Percentiles rank a stretch among this genome's conserved stretches.
Evolutionary conservation across 2,113 vertebrate species (phyloP).

Genomic region (Gnathonemus longibarbis): DNA sequence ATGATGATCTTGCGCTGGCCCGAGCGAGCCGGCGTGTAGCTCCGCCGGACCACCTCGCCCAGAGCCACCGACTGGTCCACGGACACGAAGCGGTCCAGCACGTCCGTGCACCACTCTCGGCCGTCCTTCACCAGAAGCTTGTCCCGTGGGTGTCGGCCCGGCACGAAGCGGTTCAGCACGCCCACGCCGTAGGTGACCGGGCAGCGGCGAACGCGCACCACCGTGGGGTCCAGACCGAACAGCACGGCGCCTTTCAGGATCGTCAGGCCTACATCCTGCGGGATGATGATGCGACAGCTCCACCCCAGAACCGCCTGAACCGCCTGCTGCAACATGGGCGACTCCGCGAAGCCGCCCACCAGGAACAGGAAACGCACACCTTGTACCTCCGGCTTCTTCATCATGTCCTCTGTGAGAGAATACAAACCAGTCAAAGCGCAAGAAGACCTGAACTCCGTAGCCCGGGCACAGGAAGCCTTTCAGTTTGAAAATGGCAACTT

Average conservation of each 20-base stretch:
- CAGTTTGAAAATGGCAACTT: neutral
- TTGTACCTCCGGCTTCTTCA: conserved; percentile 73
- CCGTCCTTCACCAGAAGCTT: conserved; percentile 89
- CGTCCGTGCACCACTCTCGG: conserved; percentile 90
- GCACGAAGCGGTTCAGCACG: conserved; percentile 84
- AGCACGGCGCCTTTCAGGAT: conserved; percentile 93
- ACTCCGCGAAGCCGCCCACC: conserved; percentile 91
- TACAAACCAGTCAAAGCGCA: neutral
- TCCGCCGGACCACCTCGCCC: conserved; percentile 82
- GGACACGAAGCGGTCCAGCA: conserved; percentile 86
- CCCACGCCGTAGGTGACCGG: conserved; percentile 88
- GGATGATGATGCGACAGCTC: conserved; percentile 79
- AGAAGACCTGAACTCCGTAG: neutral
- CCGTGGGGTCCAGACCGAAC: conserved; percentile 85
- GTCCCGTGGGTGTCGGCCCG: conserved; percentile 77
- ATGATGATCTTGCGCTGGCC: conserved; percentile 89
- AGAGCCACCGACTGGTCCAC: conserved; percentile 89
- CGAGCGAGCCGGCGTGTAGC: conserved; percentile 81
- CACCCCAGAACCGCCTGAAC: conserved; percentile 70
- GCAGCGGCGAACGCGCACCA: conserved; percentile 84
- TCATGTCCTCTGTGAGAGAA: conserved; percentile 62
- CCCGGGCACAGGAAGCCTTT: neutral
- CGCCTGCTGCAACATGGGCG: conserved; percentile 78
- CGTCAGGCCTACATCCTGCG: conserved; percentile 86
- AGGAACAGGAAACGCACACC: conserved; percentile 87